A percentile compares a stretch with the other conserved stretches of the same genome.
phyloP scores from a whole-genome alignment of 2,113 vertebrate genomes.

The Microtus montanus region DNA sequence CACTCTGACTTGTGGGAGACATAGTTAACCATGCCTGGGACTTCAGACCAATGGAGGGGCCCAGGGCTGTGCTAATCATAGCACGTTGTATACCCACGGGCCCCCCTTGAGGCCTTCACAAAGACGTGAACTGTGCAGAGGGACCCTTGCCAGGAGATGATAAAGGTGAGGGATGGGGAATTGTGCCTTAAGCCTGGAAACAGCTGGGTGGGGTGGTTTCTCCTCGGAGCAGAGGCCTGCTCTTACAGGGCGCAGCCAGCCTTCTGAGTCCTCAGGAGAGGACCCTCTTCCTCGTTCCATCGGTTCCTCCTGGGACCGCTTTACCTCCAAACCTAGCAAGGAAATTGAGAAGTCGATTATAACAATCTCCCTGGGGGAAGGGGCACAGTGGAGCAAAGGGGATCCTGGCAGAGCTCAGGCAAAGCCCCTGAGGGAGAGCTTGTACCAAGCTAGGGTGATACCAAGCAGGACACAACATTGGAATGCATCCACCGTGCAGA shows the following conservation, averaged over 20 bases:
- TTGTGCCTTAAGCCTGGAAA: background rate
- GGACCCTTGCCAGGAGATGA: background rate
- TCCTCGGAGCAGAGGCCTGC: background rate
- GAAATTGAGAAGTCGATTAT: background rate
- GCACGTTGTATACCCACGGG: fast-evolving
- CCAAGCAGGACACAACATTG: background rate
- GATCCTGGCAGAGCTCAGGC: background rate
- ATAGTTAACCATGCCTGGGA: background rate
- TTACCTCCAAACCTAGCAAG: background rate
- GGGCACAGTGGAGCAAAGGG: background rate
- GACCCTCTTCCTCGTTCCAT: background rate
- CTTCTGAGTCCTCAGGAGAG: no score
- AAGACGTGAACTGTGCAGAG: background rate
- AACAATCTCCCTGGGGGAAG: background rate
- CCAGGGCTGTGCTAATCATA: background rate
- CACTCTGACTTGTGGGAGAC: background rate
- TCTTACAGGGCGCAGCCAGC: background rate
- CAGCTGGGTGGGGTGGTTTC: background rate
- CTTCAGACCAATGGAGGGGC: background rate
- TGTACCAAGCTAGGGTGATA: background rate
- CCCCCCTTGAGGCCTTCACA: background rate
- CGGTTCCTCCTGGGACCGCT: background rate
- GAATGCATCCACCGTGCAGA: background rate
- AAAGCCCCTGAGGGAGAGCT: background rate
- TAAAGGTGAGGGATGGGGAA: background rate